These are phyloP conservation scores for Tychaedon coryphoeus DNA, from an alignment of 2,113 vertebrate genomes.

Conservation along the genomic window DNA sequence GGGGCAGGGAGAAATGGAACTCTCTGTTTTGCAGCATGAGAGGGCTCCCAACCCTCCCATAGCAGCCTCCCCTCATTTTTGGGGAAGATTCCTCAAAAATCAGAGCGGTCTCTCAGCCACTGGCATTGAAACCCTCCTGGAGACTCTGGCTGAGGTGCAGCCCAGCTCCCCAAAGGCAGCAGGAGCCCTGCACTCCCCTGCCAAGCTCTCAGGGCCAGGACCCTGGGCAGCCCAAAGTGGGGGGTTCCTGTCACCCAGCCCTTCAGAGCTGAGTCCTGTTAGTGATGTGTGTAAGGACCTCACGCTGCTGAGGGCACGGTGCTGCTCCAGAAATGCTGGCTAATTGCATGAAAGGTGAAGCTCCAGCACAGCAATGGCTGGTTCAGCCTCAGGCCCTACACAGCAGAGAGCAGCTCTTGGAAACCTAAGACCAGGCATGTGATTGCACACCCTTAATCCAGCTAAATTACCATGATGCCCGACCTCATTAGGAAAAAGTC, in stretches of 20 bases:
- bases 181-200: background rate
- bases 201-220: background rate
- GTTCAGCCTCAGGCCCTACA: background rate
- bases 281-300: background rate
- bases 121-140: background rate
- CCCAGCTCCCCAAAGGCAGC: fast-evolving
- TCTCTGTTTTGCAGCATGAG: background rate
- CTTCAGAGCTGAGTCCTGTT: background rate
- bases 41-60: background rate
- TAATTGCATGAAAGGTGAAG: constrained; percentile 17
- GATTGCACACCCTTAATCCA: background rate
- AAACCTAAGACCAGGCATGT: background rate
- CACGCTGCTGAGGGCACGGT: fast-evolving
- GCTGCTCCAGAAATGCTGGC: background rate
- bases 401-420: background rate
- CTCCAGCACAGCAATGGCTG: background rate
- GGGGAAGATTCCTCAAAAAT: background rate
- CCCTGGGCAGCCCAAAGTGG: background rate
- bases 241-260: background rate
- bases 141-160: background rate
- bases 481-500: constrained; percentile 11
- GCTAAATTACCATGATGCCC: background rate
- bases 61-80: background rate
- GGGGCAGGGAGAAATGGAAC: background rate
- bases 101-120: background rate